A percentile compares a stretch with the other conserved stretches of the same genome.
phyloP scores from a whole-genome alignment of 2,113 vertebrate species.

The Sturnira hondurensis region DNA sequence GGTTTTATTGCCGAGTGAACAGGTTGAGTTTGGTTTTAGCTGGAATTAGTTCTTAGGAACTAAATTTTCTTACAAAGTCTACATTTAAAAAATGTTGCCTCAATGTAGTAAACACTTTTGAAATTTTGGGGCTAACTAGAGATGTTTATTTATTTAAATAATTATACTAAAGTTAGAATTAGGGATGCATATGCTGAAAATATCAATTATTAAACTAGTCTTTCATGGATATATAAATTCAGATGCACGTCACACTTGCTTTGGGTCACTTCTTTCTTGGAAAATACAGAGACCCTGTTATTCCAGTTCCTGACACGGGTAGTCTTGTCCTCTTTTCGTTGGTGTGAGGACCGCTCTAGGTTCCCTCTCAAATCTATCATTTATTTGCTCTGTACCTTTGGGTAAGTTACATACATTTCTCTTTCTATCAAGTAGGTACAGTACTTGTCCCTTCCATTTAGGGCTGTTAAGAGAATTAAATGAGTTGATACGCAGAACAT shows the following conservation, averaged over 20 bases:
- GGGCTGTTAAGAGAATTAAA: background rate
- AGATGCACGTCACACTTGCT: background rate
- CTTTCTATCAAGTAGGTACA: background rate
- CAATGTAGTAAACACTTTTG: background rate
- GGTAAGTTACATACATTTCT: background rate
- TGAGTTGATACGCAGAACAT: background rate
- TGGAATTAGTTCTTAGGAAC: background rate
- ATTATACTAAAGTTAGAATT: background rate
- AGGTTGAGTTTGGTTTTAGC: conserved; percentile 1
- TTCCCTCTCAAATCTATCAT: background rate
- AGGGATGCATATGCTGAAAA: background rate
- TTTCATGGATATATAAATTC: background rate
- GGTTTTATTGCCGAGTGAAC: conserved; percentile 7
- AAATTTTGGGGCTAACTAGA: background rate
- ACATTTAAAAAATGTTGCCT: background rate
- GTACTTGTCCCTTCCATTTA: background rate
- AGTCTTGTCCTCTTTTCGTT: background rate
- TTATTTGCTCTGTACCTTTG: background rate
- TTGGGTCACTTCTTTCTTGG: background rate
- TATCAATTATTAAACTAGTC: background rate
- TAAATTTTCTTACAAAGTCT: background rate
- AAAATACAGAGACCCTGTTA: background rate
- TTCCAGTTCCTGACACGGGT: background rate
- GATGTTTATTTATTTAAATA: background rate
- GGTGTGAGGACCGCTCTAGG: background rate